Evolutionary conservation across 2,797 vertebrate species (phyloP).

Genomic region (Aeoliscus strigatus): DNA sequence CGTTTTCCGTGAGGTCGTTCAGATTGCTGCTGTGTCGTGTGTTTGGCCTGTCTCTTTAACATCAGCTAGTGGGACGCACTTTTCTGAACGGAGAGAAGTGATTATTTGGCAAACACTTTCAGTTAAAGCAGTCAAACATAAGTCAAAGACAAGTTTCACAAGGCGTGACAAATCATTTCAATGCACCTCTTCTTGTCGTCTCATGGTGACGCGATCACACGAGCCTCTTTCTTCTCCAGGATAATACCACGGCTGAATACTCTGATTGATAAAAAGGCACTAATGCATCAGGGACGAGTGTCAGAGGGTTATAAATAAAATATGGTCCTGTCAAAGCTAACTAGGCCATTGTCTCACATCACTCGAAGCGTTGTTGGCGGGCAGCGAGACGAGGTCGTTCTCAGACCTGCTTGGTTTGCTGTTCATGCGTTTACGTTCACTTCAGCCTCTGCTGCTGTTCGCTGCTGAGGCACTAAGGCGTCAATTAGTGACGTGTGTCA

Average conservation of each 20-base stretch:
- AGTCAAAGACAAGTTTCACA: too few species aligned
- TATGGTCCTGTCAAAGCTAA: conserved; percentile 56
- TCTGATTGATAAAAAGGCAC: conserved; percentile 33
- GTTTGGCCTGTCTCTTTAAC: too few species aligned
- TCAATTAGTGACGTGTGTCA: too few species aligned
- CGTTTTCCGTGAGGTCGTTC: too few species aligned
- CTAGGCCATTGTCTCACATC: conserved; percentile 43
- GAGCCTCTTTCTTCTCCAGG: not conserved
- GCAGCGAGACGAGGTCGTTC: conserved; percentile 2
- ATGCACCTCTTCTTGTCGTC: conserved; percentile 5
- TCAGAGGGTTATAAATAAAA: conserved; percentile 70
- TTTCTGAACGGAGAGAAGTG: too few species aligned
- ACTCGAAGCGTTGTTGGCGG: not conserved
- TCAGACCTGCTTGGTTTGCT: conserved; percentile 6
- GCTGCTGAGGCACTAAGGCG: too few species aligned
- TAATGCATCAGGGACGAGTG: conserved; percentile 30
- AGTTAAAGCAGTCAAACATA: too few species aligned
- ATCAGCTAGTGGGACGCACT: too few species aligned
- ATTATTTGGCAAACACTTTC: too few species aligned
- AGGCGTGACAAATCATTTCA: too few species aligned
- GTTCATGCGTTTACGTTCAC: conserved; percentile 2
- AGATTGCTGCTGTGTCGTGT: too few species aligned
- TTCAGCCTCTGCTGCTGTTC: not conserved
- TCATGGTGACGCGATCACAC: too few species aligned
- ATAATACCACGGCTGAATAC: not conserved